Conservation (phyloP, 2,113 vertebrate genomes). For the Fulica atra region DNA sequence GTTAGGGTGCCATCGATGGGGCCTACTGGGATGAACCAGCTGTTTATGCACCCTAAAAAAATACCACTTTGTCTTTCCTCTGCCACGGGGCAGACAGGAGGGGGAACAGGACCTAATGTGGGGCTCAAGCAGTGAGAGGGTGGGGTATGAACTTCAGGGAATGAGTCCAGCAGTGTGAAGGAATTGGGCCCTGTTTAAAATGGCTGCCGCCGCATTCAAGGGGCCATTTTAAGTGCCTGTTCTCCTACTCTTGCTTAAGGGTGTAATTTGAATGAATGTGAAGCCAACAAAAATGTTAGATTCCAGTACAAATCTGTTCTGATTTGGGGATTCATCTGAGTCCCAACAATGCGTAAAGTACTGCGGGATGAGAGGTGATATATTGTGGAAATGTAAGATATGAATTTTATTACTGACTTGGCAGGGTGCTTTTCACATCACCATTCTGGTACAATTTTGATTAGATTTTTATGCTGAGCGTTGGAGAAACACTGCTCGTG, state of each 20-base stretch:
- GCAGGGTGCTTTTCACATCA: conserved; percentile 65
- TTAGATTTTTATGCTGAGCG: conserved; percentile 71
- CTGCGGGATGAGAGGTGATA: conserved; percentile 49
- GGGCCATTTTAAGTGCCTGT: conserved; percentile 60
- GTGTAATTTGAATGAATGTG: conserved; percentile 42
- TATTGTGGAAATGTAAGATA: conserved; percentile 47
- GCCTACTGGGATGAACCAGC: background rate
- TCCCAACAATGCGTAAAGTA: conserved; percentile 53
- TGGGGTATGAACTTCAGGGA: background rate
- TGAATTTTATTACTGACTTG: conserved; percentile 70
- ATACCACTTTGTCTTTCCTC: background rate
- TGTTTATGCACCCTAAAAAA: background rate
- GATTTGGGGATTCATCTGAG: conserved; percentile 52
- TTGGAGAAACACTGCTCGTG: conserved; percentile 29
- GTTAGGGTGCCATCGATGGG: fast-evolving
- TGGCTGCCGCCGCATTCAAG: conserved; percentile 5
- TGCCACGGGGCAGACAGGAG: background rate
- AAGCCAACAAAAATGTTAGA: conserved; percentile 62
- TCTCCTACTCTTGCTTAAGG: conserved; percentile 16
- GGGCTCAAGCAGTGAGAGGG: background rate
- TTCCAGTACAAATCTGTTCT: conserved; percentile 59
- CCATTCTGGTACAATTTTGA: conserved; percentile 66
- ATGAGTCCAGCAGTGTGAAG: background rate
- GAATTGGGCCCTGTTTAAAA: conserved; percentile 30
- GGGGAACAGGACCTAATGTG: fast-evolving